Conservation (phyloP, 1,140 invertebrate species). For the Hyles vespertilio region DNA sequence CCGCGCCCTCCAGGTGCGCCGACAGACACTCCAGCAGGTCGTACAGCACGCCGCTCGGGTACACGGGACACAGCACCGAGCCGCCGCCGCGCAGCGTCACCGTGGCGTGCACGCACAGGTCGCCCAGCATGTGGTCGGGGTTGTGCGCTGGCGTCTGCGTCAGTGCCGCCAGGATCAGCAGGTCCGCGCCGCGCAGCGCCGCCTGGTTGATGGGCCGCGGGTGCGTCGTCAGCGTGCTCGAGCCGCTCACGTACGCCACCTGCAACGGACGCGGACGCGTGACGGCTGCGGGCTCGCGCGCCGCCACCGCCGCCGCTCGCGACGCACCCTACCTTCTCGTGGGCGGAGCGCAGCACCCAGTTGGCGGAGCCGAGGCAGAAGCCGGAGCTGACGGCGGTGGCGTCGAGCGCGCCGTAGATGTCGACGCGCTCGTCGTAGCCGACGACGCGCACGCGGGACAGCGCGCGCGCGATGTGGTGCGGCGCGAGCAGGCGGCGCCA, state of each 20-base stretch:
- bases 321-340: conserved; percentile 84
- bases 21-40: conserved; percentile 98
- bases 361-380: conserved; percentile 98
- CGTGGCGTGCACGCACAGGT: conserved; percentile 93
- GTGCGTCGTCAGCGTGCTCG: conserved; percentile 93
- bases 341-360: conserved; percentile 95
- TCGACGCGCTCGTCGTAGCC: conserved; percentile 97
- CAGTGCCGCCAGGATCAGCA: conserved; percentile 93
- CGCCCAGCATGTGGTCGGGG: conserved; percentile 96
- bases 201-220: conserved; percentile 95
- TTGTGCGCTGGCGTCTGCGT: conserved; percentile 95
- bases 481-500: conserved; percentile 93
- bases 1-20: conserved; percentile 91
- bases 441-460: conserved; percentile 93
- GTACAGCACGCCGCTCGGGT: conserved; percentile 96
- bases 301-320: too few species aligned
- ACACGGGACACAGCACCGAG: conserved; percentile 96
- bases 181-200: conserved; percentile 92
- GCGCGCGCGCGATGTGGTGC: conserved; percentile 81
- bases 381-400: conserved; percentile 97
- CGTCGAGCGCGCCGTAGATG: conserved; percentile 91
- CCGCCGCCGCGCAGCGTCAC: conserved; percentile 90
- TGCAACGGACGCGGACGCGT: too few species aligned
- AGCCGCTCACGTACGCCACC: conserved; percentile 90
- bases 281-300: too few species aligned